Evolutionary conservation across 2,888 invertebrate species (phyloP).

Genomic region (Clistopyga incitator): DNA sequence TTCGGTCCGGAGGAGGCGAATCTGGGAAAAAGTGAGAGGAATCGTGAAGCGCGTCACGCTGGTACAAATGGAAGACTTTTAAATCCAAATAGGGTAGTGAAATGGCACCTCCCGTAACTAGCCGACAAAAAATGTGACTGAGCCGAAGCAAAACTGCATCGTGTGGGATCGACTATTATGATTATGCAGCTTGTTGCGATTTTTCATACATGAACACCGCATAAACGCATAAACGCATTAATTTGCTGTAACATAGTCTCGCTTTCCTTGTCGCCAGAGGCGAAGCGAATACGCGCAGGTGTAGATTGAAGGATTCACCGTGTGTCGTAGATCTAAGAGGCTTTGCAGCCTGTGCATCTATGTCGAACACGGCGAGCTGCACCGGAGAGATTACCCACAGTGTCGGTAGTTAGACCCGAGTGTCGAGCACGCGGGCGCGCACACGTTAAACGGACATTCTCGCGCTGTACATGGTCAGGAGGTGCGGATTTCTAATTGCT

Average conservation of each 20-base stretch:
- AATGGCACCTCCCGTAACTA: conserved; percentile 5
- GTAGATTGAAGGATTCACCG: conserved; percentile 10
- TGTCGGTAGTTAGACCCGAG: conserved; percentile 22
- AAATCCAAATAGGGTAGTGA: conserved; percentile 7
- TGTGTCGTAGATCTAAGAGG: neutral
- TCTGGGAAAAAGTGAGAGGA: conserved; percentile 1
- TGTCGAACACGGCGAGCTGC: conserved; percentile 21
- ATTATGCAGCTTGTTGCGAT: conserved; percentile 2
- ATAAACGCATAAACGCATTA: conserved; percentile 37
- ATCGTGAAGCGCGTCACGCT: neutral
- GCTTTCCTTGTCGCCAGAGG: conserved; percentile 11
- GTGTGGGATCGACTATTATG: neutral
- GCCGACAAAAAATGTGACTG: neutral
- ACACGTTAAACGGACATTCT: conserved; percentile 30
- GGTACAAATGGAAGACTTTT: conserved; percentile 1
- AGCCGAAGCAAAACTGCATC: neutral
- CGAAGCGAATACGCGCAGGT: conserved; percentile 36
- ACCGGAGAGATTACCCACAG: conserved; percentile 33
- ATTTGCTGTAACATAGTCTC: conserved; percentile 12
- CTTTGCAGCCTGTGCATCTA: conserved; percentile 14
- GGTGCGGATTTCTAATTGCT: conserved; percentile 59
- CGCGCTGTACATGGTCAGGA: conserved; percentile 52
- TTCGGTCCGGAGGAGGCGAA: neutral
- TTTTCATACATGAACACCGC: neutral
- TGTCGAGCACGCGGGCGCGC: conserved; percentile 35